These are phyloP conservation scores for Streptopelia turtur DNA, from an alignment of 2,797 vertebrate species.

Conservation along the genomic window DNA sequence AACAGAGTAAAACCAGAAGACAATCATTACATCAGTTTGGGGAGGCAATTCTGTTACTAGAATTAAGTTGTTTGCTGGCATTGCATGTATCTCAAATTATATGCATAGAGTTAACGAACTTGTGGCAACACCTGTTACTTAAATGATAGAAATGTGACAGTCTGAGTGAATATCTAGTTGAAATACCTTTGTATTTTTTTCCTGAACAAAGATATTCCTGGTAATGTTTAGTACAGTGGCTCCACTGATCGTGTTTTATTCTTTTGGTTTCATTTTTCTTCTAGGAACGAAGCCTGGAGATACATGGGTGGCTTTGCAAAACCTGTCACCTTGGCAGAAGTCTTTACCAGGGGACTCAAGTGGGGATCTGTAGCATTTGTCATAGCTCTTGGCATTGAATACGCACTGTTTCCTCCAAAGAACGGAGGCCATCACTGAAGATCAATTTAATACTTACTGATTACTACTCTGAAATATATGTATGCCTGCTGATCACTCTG, in stretches of 20 bases:
- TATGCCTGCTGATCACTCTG: slow-evolving; percentile 15
- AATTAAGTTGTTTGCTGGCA: background rate
- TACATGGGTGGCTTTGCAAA: slow-evolving; percentile 84
- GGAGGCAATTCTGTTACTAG: background rate
- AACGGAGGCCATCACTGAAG: slow-evolving; percentile 81
- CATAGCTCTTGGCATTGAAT: slow-evolving; percentile 90
- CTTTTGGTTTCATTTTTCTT: slow-evolving; percentile 33
- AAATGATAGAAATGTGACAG: background rate
- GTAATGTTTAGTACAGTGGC: background rate
- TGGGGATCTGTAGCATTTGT: slow-evolving; percentile 92
- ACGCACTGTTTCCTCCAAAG: slow-evolving; percentile 84
- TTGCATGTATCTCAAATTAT: background rate
- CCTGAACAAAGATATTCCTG: background rate
- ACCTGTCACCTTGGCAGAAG: slow-evolving; percentile 79
- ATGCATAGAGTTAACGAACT: background rate
- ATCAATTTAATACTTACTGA: background rate
- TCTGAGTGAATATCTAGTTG: background rate
- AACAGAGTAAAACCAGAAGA: background rate
- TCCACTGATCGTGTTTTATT: background rate
- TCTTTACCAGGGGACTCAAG: slow-evolving; percentile 89
- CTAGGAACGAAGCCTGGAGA: slow-evolving; percentile 95
- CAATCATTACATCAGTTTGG: background rate
- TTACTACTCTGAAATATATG: background rate
- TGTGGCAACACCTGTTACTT: background rate
- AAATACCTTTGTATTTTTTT: background rate